Evolutionary conservation across 92 coral and sea anemone species (phyloP).

Genomic region (Parazoanthus atlanticus): DNA sequence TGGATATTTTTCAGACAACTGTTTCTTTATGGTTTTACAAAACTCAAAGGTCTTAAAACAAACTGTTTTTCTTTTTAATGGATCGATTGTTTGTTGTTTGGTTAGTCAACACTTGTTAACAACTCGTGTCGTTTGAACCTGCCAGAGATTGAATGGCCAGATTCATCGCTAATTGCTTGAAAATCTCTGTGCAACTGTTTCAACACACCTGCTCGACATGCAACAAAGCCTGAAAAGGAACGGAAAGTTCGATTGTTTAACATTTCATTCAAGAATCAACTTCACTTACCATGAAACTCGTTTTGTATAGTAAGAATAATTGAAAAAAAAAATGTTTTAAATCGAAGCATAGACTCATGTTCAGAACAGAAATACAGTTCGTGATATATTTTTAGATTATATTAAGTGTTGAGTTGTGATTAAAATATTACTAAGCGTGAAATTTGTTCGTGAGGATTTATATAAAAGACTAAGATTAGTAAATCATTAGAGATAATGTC

Average conservation of each 20-base stretch:
- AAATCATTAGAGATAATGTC: neutral
- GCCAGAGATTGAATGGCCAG: neutral
- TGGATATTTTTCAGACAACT: neutral
- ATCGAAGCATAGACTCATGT: too few species aligned
- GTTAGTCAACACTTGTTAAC: neutral
- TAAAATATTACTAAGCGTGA: too few species aligned
- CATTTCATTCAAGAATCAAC: neutral
- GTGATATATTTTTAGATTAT: too few species aligned
- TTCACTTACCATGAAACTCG: neutral
- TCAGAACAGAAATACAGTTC: too few species aligned
- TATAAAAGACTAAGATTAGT: neutral
- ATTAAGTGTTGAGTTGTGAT: too few species aligned
- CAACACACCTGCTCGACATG: neutral
- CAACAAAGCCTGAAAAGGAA: neutral
- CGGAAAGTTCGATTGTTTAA: too few species aligned
- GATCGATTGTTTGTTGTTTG: neutral
- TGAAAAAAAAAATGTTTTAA: too few species aligned
- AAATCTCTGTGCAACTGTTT: neutral
- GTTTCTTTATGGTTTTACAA: neutral
- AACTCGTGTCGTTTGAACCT: neutral
- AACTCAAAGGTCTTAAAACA: neutral
- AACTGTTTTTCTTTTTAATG: neutral
- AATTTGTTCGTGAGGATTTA: neutral
- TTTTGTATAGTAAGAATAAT: too few species aligned
- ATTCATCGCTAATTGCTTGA: slow-evolving; percentile 10